Conservation (phyloP, 2,888 invertebrate genomes). For the Laspeyria flexula region DNA sequence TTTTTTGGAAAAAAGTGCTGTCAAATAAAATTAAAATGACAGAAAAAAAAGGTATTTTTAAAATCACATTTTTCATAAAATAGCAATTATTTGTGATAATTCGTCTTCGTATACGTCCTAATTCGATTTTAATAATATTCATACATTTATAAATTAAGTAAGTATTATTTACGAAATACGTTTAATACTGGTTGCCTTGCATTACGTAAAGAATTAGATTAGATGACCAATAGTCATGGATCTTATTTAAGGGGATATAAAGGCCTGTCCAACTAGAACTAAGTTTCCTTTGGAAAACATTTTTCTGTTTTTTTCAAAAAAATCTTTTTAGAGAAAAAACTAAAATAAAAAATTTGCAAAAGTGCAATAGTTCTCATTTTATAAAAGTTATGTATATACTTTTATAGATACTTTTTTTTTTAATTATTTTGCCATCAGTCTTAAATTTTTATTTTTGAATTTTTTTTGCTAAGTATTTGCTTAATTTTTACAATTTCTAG, state of each 20-base stretch:
- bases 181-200: constrained; percentile 74
- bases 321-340: neutral
- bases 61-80: constrained; percentile 21
- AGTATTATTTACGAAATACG: constrained; percentile 23
- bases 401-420: too few species aligned
- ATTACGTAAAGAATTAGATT: constrained; percentile 67
- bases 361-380: too few species aligned
- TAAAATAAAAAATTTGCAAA: neutral
- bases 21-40: neutral
- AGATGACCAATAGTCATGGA: constrained; percentile 28
- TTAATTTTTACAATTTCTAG: constrained; percentile 15
- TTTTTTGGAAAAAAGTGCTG: too few species aligned
- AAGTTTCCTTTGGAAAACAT: constrained; percentile 9
- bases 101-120: constrained; percentile 62
- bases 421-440: neutral
- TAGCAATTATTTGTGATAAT: constrained; percentile 70
- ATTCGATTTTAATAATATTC: constrained; percentile 30
- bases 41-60: constrained; percentile 8
- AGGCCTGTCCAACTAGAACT: constrained; percentile 43
- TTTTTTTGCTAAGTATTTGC: neutral
- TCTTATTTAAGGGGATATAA: constrained; percentile 40
- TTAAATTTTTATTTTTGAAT: neutral
- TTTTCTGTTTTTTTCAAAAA: neutral
- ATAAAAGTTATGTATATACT: too few species aligned
- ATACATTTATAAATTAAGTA: too few species aligned